phyloP scores from a whole-genome alignment of 2,797 vertebrate genomes.

The Borostomias antarcticus region DNA sequence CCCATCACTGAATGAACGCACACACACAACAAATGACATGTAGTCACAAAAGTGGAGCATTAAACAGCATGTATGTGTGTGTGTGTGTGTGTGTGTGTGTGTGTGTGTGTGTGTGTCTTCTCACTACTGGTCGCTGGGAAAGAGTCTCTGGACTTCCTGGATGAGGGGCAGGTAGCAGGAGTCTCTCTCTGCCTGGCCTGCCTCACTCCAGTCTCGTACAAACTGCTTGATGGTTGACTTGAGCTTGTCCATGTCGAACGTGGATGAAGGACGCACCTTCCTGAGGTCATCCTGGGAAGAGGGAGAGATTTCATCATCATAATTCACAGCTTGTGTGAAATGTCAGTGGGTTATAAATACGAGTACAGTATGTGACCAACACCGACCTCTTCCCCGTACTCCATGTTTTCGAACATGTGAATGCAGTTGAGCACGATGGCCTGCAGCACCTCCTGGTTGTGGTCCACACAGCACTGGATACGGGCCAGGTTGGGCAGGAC shows the following conservation, averaged over 20 bases:
- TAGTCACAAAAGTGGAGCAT: background rate
- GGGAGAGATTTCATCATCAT: background rate
- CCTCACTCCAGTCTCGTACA: slow-evolving; percentile 97
- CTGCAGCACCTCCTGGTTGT: slow-evolving; percentile 92
- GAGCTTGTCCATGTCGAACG: slow-evolving; percentile 99
- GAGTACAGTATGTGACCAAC: background rate
- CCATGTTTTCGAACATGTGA: slow-evolving; percentile 99
- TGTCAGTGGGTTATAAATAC: too few species aligned
- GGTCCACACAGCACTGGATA: slow-evolving; percentile 89
- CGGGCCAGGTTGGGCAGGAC: slow-evolving; percentile 86
- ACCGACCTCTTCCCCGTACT: slow-evolving; percentile 90
- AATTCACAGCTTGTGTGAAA: too few species aligned
- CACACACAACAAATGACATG: background rate
- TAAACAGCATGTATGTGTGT: background rate
- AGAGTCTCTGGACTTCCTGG: slow-evolving; percentile 90
- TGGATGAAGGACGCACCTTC: slow-evolving; percentile 86
- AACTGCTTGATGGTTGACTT: slow-evolving; percentile 99
- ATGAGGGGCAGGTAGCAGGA: slow-evolving; percentile 94
- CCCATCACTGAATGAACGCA: slow-evolving; percentile 9
- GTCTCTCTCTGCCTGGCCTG: slow-evolving; percentile 89
- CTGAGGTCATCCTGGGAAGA: slow-evolving; percentile 66
- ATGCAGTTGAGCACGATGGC: slow-evolving; percentile 92
- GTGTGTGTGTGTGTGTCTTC: slow-evolving; percentile 9
- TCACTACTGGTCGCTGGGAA: slow-evolving; percentile 92
- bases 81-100: slow-evolving; percentile 14